Evolutionary conservation across 2,888 invertebrate species (phyloP), one percentile per base, ranked within the genome.

Genomic region (Andrena flavipes): DNA sequence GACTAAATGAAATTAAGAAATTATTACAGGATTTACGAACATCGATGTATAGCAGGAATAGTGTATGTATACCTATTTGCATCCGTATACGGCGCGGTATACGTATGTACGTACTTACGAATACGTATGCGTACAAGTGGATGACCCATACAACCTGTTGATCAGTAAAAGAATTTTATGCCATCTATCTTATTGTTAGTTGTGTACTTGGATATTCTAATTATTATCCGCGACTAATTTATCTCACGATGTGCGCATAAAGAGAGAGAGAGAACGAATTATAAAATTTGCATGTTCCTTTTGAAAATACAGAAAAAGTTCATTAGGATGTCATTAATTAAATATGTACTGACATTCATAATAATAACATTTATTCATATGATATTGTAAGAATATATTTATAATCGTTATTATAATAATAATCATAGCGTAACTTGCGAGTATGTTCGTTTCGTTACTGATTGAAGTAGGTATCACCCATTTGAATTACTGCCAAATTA

Each of bases 311-410:
- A 60, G 42, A 33, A 16, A 51, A 35, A 13, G 74, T 54, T 64
- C 26, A 56, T 33, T 20, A 48, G 60, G 48, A 33, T 51, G 6
- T 69, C 23, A 73, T 82, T 74, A 54, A 87, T 68, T 68, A 59
- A 78, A 70, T 75, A 71, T 56, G 4, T 10, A 42, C 72, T 49
- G 63, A 29, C 60, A 63, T 84, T 82, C 71, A 73, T 78, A 87
- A 87, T 86, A 77, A 88, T 86, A 90, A 90, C 88, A 88, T 90
- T 90, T 88, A 90, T 88, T 88, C 76, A 82, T 84, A 87, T 88
- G 78, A 89, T 90, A 91, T 90, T 91, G 90, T 89, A 91, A 91
- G 91, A 91, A 92, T 91, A 91, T 91, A 91, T 91, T 88, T 89
- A 84, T 88, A 87, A 86, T 86, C 42, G 65, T 76, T 84, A 83